These are phyloP conservation scores for Ariolimax columbianus DNA, from an alignment of 2,888 invertebrate species.

Conservation along the genomic window DNA sequence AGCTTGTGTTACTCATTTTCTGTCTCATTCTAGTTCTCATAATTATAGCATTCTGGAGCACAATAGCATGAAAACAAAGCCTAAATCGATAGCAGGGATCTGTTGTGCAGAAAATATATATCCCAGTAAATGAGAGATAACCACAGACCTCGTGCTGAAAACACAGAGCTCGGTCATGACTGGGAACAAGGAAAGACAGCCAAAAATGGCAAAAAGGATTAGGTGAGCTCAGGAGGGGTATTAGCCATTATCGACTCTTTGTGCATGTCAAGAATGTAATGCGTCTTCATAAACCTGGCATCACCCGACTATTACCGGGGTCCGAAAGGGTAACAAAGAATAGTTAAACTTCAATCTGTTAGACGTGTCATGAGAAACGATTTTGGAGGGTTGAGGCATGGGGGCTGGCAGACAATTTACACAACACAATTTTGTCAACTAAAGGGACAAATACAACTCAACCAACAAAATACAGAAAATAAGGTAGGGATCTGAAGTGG, in stretches of 20 bases:
- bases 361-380: too few species aligned
- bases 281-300: too few species aligned
- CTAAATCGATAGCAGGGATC: neutral
- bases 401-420: too few species aligned
- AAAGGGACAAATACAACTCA: too few species aligned
- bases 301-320: too few species aligned
- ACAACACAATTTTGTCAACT: too few species aligned
- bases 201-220: neutral
- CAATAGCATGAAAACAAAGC: neutral
- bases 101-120: neutral
- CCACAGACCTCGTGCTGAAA: neutral
- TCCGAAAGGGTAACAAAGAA: too few species aligned
- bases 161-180: neutral
- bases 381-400: too few species aligned
- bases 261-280: neutral
- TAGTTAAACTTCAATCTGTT: too few species aligned
- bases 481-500: too few species aligned
- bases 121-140: neutral
- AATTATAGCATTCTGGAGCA: neutral
- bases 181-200: neutral
- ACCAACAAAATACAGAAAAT: too few species aligned
- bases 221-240: too few species aligned
- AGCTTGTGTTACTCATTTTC: neutral
- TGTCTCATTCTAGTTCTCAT: neutral
- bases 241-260: neutral